Evolutionary conservation across 2,797 vertebrate species (phyloP).

Genomic region (Oreonectes daqikongensis): DNA sequence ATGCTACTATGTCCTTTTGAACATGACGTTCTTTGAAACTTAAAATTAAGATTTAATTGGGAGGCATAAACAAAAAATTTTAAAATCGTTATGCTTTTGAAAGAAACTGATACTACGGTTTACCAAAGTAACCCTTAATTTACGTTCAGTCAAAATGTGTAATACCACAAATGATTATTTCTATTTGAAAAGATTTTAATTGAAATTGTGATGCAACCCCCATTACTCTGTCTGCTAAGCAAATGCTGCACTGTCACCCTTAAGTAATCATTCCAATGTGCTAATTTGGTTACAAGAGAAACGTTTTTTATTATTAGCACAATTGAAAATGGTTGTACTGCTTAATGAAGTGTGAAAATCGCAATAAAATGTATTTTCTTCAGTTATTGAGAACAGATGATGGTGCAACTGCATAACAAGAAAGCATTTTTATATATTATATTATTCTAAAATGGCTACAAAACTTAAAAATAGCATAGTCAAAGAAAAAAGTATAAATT

Average conservation of each 20-base stretch:
- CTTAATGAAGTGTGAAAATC: slow-evolving; percentile 29
- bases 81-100: not conserved
- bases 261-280: slow-evolving; percentile 24
- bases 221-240: not conserved
- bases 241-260: slow-evolving; percentile 22
- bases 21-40: not conserved
- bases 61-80: not conserved
- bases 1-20: not conserved
- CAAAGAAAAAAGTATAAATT: no score
- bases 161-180: not conserved
- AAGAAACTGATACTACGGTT: not conserved
- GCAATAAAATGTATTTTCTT: not conserved
- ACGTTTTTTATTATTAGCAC: slow-evolving; percentile 10
- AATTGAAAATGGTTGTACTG: not conserved
- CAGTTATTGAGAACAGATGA: not conserved
- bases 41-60: not conserved
- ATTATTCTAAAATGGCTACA: no score
- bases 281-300: not conserved
- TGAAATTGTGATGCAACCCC: not conserved
- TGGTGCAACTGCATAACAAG: not conserved
- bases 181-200: not conserved
- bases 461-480: no score
- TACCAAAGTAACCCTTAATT: not conserved
- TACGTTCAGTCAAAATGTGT: not conserved
- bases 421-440: not conserved